These are phyloP conservation scores for Rhopalosiphum padi DNA, from an alignment of 1,140 invertebrate genomes.

Conservation along the genomic window DNA sequence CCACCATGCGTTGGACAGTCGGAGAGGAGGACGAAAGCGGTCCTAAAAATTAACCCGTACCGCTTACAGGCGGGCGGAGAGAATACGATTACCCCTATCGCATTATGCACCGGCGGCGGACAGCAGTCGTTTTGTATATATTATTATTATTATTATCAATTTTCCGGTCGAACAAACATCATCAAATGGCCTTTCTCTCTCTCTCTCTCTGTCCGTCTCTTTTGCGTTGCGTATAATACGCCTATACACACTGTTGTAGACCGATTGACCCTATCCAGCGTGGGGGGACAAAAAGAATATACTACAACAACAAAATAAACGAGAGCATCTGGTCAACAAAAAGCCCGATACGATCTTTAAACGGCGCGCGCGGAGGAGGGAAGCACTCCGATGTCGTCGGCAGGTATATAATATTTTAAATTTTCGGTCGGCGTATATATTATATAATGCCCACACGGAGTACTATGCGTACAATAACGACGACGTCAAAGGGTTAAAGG, in stretches of 20 bases:
- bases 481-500: conserved; percentile 43
- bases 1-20: background rate
- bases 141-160: conserved; percentile 46
- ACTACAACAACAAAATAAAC: conserved; percentile 44
- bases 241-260: conserved; percentile 3
- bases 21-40: background rate
- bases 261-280: conserved; percentile 41
- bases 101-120: background rate
- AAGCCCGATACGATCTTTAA: conserved; percentile 47
- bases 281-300: conserved; percentile 2
- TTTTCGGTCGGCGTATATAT: conserved; percentile 15
- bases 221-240: background rate
- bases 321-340: conserved; percentile 57
- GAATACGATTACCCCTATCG: conserved; percentile 18
- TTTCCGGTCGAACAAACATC: conserved; percentile 51
- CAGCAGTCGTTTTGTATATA: conserved; percentile 17
- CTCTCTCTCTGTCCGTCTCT: background rate
- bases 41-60: conserved; percentile 26
- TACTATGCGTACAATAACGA: background rate
- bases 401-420: conserved; percentile 35
- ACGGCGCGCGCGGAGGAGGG: background rate
- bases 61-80: background rate
- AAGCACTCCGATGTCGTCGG: conserved; percentile 47
- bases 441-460: background rate
- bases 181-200: conserved; percentile 3